phyloP scores from a whole-genome alignment of 2,888 invertebrate genomes.

The Philopedon plagiatum region DNA sequence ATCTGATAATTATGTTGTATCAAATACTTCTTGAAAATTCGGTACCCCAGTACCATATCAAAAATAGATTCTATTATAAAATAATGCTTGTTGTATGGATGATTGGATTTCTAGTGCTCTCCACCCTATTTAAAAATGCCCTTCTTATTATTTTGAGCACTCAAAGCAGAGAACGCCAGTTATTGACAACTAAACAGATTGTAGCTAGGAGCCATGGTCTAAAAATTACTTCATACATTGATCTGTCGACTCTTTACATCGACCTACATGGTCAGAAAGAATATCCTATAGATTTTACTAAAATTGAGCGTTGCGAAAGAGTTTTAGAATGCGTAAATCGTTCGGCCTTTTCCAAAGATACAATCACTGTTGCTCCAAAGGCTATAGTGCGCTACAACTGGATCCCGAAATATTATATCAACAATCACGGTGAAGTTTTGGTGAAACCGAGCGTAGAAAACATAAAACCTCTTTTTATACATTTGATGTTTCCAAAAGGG shows the following conservation, averaged over 20 bases:
- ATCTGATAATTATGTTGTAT: conserved; percentile 18
- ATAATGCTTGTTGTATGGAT: conserved; percentile 36
- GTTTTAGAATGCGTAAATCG: conserved; percentile 29
- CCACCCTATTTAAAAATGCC: conserved; percentile 36
- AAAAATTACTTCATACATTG: conserved; percentile 25
- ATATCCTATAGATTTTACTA: conserved; percentile 23
- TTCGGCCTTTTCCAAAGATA: conserved; percentile 33
- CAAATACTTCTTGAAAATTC: conserved; percentile 38
- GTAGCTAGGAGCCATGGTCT: background rate
- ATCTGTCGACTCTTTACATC: conserved; percentile 28
- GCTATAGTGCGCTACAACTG: conserved; percentile 31
- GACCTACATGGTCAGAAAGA: conserved; percentile 8
- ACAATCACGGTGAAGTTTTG: conserved; percentile 31
- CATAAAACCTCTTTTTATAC: conserved; percentile 27
- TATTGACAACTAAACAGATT: conserved; percentile 4
- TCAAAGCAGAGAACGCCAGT: conserved; percentile 8
- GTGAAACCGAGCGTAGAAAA: conserved; percentile 22
- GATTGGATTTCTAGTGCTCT: conserved; percentile 28
- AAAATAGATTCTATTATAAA: conserved; percentile 16
- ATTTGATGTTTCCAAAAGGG: conserved; percentile 34
- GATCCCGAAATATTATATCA: conserved; percentile 42
- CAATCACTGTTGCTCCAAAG: conserved; percentile 22
- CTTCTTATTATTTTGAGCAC: conserved; percentile 37
- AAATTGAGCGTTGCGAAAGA: conserved; percentile 21
- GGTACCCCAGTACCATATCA: conserved; percentile 1